Base-by-base conservation (phyloP, 2,888 invertebrate genomes). In the Athalia rosae region DNA sequence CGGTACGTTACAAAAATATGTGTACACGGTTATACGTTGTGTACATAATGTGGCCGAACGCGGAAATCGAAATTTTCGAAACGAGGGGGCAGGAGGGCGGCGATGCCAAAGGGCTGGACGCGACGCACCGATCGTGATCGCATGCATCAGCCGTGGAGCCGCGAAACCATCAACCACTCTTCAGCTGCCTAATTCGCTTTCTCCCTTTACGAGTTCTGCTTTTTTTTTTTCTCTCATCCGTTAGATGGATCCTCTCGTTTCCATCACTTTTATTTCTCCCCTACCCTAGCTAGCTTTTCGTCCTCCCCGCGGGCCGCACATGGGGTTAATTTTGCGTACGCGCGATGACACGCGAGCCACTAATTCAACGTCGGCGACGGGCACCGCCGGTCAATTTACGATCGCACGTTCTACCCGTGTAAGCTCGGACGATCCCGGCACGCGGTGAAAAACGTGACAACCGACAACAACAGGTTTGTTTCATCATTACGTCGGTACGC, bases 1-100 rank as follows among this genome's bases (percentile, higher is more conserved):
- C 74, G 61, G 74, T 59, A 74, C 74, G 74, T 74, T 74, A 74
- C 74, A 82, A 84, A 86, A 80, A 59, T 15, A 15, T 53, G 15
- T 61, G 8, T 61, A 41, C 41, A 41, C 6, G 28, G 4, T 28
- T 58, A 61, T 61, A 61, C n/a, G 3, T 28, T 61, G 61, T 9
- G 63, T 45, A 45, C 7, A 5, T 63, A 63, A 8, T 47, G 6
- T 47, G 13, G 48, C 48, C 13, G 4, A 7, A 66, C 48, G 66
- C 47, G 47, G 66, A 63, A 63, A 63, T 63, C 45, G 28, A 28
- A 28, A 28, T 28, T 28, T 28, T 28, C 28, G 28, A 28, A 28
- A 28, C 28, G 28, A 28, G 28, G 28, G 28, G 28, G 28, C 2
- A 0, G 28, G 28, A 62, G 5, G n/a, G 8, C n/a, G n/a, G n/a